Base-by-base conservation (phyloP, 2,113 vertebrate genomes). In the Heteronetta atricapilla region DNA sequence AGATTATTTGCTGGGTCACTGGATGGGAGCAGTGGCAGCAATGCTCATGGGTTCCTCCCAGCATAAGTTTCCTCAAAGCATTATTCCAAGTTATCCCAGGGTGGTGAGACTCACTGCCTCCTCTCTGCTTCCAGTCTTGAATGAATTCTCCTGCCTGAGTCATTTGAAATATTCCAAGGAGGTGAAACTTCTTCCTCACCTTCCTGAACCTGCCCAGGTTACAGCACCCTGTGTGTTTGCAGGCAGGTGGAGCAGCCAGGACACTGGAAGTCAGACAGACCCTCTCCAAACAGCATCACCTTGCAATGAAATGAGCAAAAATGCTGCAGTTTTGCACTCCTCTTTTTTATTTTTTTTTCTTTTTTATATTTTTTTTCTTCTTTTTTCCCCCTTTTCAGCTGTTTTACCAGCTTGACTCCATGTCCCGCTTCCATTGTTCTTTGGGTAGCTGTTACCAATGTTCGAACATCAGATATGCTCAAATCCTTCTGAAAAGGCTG, bases 221-320 rank as follows among this genome's bases (percentile, higher is more conserved):
- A 6, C 67, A 46, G 52, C 8, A 16, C 3, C 19, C 12, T 1
- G 0, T 5, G 53, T 2, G 1, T 44, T 36, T 11, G 1, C 14
- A 53, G 50, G 22, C 33, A 31, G 46, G 17, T n/a, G 63, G 28
- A 76, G 69, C 2, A 1, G 20, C 10, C 2, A 0, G 22, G 50
- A 20, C 1, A 2, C 17, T 33, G 31, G 44, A 50, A 74, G 50
- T 6, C 2, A 6, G 33, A 7, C 8, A 29, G 13, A 62, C 11
- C 20, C 13, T 2, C 31, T 78, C 8, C 69, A 63, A 81, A 78
- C 7, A 55, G 46, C 3, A 25, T 36, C 63, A 82, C 22, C n/a
- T 17, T 36, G 3, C n/a, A 64, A 13, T 26, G n/a, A 8, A 59
- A 46, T 3, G 20, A 26, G 23, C 50, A 88, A 33, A 79, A 78